Evolutionary conservation across 2,888 invertebrate species (phyloP).

Genomic region (Disparrhopalites patrizii): DNA sequence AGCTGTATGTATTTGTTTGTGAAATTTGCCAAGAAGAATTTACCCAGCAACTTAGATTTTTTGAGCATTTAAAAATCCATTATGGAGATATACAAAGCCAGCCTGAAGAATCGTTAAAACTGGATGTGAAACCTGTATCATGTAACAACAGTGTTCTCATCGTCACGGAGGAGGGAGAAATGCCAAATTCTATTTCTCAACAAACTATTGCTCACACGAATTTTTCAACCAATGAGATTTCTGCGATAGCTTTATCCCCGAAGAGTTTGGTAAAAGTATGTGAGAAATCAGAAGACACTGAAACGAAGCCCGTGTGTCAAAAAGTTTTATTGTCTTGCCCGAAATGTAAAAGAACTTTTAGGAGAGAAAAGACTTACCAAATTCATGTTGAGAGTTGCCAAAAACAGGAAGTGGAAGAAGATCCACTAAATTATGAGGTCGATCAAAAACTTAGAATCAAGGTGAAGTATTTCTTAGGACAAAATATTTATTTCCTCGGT

Average conservation of each 20-base stretch:
- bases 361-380: conserved; percentile 63
- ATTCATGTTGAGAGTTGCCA: conserved; percentile 60
- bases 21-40: conserved; percentile 74
- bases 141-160: background rate
- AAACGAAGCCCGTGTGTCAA: no score
- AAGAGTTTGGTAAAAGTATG: no score
- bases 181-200: background rate
- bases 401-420: background rate
- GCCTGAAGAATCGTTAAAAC: background rate
- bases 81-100: conserved; percentile 57
- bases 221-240: background rate
- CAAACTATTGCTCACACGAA: background rate
- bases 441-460: background rate
- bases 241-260: background rate
- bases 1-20: conserved; percentile 59
- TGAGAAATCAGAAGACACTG: background rate
- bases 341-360: conserved; percentile 59
- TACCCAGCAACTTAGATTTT: conserved; percentile 75
- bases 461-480: no score
- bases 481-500: no score
- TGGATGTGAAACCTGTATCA: no score
- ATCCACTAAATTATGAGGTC: background rate
- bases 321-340: conserved; percentile 50
- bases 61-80: conserved; percentile 76
- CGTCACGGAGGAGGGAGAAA: background rate